Conservation (phyloP, 2,797 vertebrate genomes). For the Peromyscus attwateri region DNA sequence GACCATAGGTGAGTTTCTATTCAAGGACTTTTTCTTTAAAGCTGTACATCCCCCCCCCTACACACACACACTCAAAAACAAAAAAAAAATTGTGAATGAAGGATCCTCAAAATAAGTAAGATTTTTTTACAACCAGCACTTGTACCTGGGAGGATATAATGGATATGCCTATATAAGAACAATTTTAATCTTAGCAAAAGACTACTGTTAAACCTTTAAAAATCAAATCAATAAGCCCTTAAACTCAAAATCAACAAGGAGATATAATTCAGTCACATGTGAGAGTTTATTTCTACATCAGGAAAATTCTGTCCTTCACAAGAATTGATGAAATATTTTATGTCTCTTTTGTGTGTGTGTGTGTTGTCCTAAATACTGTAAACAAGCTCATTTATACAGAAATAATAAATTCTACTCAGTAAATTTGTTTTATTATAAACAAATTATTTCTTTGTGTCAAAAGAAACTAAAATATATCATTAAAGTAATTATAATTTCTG, state of each 20-base stretch:
- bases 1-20: not conserved
- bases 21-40: not conserved
- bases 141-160: not conserved
- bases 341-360: not conserved
- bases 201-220: not conserved
- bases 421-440: slow-evolving; percentile 51
- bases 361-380: not conserved
- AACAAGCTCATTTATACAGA: slow-evolving; percentile 11
- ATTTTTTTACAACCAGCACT: not conserved
- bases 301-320: slow-evolving; percentile 14
- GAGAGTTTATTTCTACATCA: not conserved
- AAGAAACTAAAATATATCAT: slow-evolving; percentile 1
- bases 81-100: not conserved
- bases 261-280: not conserved
- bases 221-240: not conserved
- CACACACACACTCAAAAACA: not conserved
- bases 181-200: not conserved
- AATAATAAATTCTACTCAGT: slow-evolving; percentile 36
- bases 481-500: slow-evolving; percentile 51
- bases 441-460: slow-evolving; percentile 54
- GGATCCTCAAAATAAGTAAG: not conserved
- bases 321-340: not conserved
- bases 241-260: slow-evolving; percentile 34
- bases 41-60: not conserved
- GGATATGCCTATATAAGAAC: not conserved